These are phyloP conservation scores for Drosophila subobscura DNA, from an alignment of 1,140 invertebrate genomes.

Conservation along the genomic window DNA sequence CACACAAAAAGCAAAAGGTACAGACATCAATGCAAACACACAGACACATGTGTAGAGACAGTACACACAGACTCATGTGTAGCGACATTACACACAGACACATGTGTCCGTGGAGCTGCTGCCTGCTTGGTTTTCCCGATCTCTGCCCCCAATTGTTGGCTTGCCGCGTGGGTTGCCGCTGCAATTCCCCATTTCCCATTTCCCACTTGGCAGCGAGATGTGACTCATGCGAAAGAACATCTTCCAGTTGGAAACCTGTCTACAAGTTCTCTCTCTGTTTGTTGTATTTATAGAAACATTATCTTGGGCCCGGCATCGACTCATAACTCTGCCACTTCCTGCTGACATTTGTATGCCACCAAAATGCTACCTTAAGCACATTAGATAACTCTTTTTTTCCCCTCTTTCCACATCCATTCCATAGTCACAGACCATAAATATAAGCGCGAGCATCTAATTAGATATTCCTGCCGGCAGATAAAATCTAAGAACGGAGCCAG, in stretches of 20 bases:
- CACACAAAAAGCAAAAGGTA: constrained; percentile 43
- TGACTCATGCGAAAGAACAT: constrained; percentile 26
- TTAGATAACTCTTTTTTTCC: constrained; percentile 12
- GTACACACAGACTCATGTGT: too few species aligned
- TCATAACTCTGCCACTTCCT: constrained; percentile 61
- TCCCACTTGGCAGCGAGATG: neutral
- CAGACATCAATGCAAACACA: neutral
- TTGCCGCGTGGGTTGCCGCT: neutral
- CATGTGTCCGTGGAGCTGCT: too few species aligned
- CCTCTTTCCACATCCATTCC: constrained; percentile 28
- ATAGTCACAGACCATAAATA: constrained; percentile 40
- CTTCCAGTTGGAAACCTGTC: constrained; percentile 39
- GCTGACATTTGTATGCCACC: constrained; percentile 53
- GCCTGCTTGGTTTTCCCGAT: too few species aligned
- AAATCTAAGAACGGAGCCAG: constrained; percentile 54
- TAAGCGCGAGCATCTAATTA: constrained; percentile 58
- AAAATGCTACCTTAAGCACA: constrained; percentile 13
- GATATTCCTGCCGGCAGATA: constrained; percentile 38
- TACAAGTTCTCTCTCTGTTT: constrained; percentile 17
- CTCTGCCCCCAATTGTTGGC: too few species aligned
- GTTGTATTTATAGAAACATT: constrained; percentile 32
- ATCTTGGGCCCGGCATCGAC: constrained; percentile 9
- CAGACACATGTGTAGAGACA: too few species aligned
- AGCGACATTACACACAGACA: too few species aligned
- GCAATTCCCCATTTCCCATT: constrained; percentile 1